These are phyloP conservation scores for Sebastes oblongus DNA, from an alignment of 2,797 vertebrate species.

Conservation along the genomic window DNA sequence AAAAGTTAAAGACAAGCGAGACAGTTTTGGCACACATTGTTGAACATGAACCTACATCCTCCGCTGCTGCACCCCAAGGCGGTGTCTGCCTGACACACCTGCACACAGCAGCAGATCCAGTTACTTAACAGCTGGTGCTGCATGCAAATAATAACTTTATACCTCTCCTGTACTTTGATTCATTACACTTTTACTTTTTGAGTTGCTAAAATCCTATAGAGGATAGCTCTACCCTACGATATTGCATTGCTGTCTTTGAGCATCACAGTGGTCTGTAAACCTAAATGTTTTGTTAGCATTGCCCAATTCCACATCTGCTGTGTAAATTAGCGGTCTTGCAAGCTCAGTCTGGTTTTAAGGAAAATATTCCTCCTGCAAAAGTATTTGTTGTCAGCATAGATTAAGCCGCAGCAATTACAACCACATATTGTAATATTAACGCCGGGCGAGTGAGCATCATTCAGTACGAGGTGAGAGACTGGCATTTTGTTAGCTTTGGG, in stretches of 20 bases:
- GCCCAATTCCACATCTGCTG: slow-evolving; percentile 73
- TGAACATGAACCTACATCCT: slow-evolving; percentile 64
- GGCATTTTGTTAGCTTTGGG: slow-evolving; percentile 57
- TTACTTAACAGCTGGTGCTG: slow-evolving; percentile 35
- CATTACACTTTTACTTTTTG: background rate
- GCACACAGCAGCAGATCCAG: slow-evolving; percentile 28
- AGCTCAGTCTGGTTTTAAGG: slow-evolving; percentile 62
- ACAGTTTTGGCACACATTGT: slow-evolving; percentile 61
- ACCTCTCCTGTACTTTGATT: background rate
- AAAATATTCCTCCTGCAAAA: slow-evolving; percentile 69
- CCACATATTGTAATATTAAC: slow-evolving; percentile 60
- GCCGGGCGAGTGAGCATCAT: slow-evolving; percentile 31
- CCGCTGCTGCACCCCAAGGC: slow-evolving; percentile 39
- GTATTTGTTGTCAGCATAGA: slow-evolving; percentile 76
- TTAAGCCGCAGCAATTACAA: slow-evolving; percentile 65
- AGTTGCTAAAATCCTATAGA: background rate
- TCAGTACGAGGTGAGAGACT: slow-evolving; percentile 50
- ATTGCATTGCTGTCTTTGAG: slow-evolving; percentile 31
- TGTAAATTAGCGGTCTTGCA: slow-evolving; percentile 60
- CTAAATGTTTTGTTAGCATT: slow-evolving; percentile 67
- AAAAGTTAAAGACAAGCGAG: slow-evolving; percentile 29
- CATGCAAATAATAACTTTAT: slow-evolving; percentile 13
- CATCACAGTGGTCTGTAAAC: slow-evolving; percentile 37
- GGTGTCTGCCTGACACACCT: slow-evolving; percentile 47
- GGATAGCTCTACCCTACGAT: background rate